Conservation (phyloP, 1,140 invertebrate species). For the Doryteuthis pealeii region DNA sequence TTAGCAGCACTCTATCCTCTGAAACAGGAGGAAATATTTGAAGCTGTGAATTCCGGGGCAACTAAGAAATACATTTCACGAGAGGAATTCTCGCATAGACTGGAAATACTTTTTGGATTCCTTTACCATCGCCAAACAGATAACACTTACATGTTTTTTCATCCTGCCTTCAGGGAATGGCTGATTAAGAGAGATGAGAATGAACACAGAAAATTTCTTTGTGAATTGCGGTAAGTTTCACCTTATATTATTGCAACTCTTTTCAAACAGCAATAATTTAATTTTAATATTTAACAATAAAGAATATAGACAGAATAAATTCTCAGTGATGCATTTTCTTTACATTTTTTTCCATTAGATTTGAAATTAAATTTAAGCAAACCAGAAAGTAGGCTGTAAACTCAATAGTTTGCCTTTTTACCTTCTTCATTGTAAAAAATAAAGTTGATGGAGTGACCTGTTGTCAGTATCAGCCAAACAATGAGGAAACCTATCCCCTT, state of each 20-base stretch:
- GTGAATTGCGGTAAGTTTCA: slow-evolving; percentile 64
- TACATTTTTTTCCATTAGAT: no score
- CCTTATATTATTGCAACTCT: neutral
- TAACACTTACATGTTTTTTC: slow-evolving; percentile 95
- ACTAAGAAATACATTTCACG: slow-evolving; percentile 65
- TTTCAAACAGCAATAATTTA: neutral
- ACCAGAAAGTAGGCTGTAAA: no score
- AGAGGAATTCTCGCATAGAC: slow-evolving; percentile 53
- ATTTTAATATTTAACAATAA: slow-evolving; percentile 5
- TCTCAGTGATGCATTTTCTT: no score
- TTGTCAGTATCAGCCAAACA: no score
- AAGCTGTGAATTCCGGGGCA: slow-evolving; percentile 84
- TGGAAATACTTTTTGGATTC: slow-evolving; percentile 66
- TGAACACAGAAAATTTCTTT: slow-evolving; percentile 83
- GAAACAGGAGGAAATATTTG: slow-evolving; percentile 87
- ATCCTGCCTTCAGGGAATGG: slow-evolving; percentile 96
- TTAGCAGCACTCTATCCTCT: slow-evolving; percentile 84
- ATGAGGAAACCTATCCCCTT: no score
- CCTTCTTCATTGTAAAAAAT: no score
- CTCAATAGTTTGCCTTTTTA: no score
- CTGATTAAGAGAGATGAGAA: slow-evolving; percentile 85
- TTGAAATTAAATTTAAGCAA: no score
- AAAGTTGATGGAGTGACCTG: no score
- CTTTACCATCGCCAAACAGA: slow-evolving; percentile 80
- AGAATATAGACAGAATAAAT: no score